Evolutionary conservation across 2,797 vertebrate species (phyloP).

Genomic region (Pantherophis alleghaniensis): DNA sequence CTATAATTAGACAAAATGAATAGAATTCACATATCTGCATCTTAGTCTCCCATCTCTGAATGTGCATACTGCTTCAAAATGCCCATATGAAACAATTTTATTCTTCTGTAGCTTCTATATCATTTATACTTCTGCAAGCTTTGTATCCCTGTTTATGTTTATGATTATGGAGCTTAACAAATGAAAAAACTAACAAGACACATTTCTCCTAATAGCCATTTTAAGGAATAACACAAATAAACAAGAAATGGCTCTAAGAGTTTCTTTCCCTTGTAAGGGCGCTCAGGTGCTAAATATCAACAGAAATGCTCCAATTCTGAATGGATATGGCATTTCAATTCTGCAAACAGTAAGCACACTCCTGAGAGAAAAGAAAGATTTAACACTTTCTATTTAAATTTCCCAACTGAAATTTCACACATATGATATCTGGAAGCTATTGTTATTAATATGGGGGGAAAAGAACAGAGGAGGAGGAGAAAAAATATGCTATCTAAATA

Average conservation of each 20-base stretch:
- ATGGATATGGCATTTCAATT: accelerated
- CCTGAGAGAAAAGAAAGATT: not conserved
- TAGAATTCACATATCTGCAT: not conserved
- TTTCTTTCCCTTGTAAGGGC: slow-evolving; percentile 39
- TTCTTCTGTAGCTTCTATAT: slow-evolving; percentile 1
- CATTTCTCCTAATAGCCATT: slow-evolving; percentile 17
- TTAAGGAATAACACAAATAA: slow-evolving; percentile 36
- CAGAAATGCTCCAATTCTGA: not conserved
- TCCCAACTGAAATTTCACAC: not conserved
- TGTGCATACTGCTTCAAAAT: not conserved
- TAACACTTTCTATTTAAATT: not conserved
- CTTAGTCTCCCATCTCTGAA: not conserved
- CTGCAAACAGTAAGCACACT: not conserved
- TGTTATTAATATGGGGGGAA: not conserved
- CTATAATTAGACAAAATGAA: not conserved
- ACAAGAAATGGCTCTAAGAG: slow-evolving; percentile 51
- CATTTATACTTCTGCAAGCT: not conserved
- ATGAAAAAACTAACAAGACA: slow-evolving; percentile 12
- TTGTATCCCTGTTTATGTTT: slow-evolving; percentile 10
- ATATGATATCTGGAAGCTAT: not conserved
- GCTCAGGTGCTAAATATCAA: slow-evolving; percentile 10
- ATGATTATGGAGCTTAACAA: not conserved
- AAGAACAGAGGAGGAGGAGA: not conserved
- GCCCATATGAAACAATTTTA: not conserved
- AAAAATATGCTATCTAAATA: not conserved